Percentiles rank a stretch among this genome's conserved stretches.
These are phyloP conservation scores for Botrylloides violaceus DNA, from an alignment of 23 tunicate genomes.

Conservation along the genomic window DNA sequence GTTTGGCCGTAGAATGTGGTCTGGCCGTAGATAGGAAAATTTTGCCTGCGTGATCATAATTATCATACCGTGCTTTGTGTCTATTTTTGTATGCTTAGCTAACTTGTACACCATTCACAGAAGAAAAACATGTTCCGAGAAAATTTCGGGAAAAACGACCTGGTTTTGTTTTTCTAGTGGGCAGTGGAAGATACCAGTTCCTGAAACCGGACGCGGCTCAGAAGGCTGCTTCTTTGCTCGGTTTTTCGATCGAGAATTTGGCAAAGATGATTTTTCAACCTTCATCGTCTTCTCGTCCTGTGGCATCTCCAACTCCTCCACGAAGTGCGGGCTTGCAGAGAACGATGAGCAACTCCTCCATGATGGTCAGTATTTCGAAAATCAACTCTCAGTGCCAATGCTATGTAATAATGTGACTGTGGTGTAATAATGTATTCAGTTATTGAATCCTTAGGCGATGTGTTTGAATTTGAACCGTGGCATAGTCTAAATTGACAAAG, in stretches of 20 bases:
- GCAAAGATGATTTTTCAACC: slow-evolving; percentile 46
- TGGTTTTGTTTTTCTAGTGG: slow-evolving; percentile 7
- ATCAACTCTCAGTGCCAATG: too few species aligned
- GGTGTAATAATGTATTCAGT: too few species aligned
- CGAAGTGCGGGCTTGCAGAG: slow-evolving; percentile 45
- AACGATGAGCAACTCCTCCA: slow-evolving; percentile 25
- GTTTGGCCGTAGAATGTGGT: too few species aligned
- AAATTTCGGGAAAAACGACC: too few species aligned
- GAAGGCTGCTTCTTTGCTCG: slow-evolving; percentile 88
- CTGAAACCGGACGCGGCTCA: slow-evolving; percentile 84
- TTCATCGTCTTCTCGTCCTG: slow-evolving; percentile 9
- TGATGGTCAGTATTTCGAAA: slow-evolving; percentile 16
- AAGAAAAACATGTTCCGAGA: too few species aligned
- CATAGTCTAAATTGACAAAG: too few species aligned
- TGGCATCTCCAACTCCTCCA: slow-evolving; percentile 7
- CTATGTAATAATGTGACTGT: too few species aligned
- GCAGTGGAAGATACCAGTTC: slow-evolving; percentile 56
- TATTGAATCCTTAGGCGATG: too few species aligned
- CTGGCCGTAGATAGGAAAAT: neutral
- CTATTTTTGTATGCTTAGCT: too few species aligned
- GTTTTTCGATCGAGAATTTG: slow-evolving; percentile 64
- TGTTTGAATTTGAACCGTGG: too few species aligned
- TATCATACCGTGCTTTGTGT: too few species aligned
- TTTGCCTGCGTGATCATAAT: neutral
- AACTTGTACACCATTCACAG: too few species aligned